phyloP scores from a whole-genome alignment of 2,888 invertebrate genomes.

The Drosophila ezoana region DNA sequence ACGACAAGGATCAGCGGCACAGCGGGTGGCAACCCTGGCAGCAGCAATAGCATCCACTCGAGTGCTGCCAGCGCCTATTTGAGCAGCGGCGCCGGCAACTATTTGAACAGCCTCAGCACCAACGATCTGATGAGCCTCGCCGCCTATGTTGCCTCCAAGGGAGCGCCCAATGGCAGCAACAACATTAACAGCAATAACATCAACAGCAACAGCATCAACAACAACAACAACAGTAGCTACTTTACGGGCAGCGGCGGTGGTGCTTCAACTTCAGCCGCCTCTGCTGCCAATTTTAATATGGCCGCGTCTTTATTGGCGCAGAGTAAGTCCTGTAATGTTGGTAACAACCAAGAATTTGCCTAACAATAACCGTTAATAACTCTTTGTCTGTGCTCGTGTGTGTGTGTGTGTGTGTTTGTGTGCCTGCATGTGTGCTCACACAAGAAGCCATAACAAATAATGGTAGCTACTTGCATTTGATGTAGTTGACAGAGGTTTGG shows the following conservation, averaged over 20 bases:
- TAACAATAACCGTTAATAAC: constrained; percentile 6
- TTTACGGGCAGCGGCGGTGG: constrained; percentile 84
- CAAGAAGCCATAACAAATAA: not conserved
- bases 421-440: not conserved
- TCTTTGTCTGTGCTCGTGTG: not conserved
- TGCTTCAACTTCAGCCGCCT: constrained; percentile 68
- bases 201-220: constrained; percentile 18
- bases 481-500: not conserved
- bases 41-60: constrained; percentile 17
- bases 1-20: constrained; percentile 30
- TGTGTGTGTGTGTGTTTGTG: not conserved
- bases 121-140: constrained; percentile 82
- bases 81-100: constrained; percentile 60
- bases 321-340: constrained; percentile 89
- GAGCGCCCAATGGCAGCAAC: constrained; percentile 40
- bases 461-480: not conserved
- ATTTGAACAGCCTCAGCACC: constrained; percentile 78
- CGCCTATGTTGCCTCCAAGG: constrained; percentile 80
- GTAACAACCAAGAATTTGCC: constrained; percentile 78
- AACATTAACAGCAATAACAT: constrained; percentile 12
- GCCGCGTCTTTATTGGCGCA: constrained; percentile 93
- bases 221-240: constrained; percentile 29
- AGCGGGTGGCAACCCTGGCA: constrained; percentile 26
- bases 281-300: constrained; percentile 84
- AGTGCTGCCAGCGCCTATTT: constrained; percentile 65